phyloP scores from a whole-genome alignment of 2,888 invertebrate genomes.

The Coelopa pilipes region DNA sequence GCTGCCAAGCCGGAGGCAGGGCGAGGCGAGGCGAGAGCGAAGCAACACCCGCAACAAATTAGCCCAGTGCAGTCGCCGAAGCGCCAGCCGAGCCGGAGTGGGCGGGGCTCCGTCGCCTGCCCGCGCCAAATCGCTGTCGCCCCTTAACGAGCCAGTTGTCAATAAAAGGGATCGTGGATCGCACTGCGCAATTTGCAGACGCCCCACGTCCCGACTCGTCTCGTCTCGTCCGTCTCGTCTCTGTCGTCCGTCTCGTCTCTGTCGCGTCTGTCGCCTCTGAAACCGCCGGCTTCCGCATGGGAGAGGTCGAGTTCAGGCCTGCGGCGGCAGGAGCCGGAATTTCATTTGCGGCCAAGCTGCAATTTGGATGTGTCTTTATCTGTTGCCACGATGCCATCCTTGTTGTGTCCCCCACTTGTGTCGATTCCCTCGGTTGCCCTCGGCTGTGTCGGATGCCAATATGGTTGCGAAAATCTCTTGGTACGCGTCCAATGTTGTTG shows the following conservation, averaged over 20 bases:
- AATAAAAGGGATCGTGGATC: too few relatives aligned
- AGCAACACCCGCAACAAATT: conserved; percentile 11
- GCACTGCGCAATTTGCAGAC: neutral
- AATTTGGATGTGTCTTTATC: conserved; percentile 1
- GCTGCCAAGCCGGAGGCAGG: conserved; percentile 41
- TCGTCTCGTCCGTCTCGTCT: too few relatives aligned
- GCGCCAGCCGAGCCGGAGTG: neutral
- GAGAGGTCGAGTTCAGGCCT: neutral
- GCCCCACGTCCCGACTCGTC: neutral
- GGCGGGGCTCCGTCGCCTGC: neutral
- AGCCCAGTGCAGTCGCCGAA: conserved; percentile 4
- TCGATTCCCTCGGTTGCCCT: conserved; percentile 4
- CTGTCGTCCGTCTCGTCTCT: too few relatives aligned
- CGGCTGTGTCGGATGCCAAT: conserved; percentile 29
- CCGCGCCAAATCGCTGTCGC: neutral
- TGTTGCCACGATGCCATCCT: neutral
- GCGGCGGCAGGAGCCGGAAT: conserved; percentile 10
- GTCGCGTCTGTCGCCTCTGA: too few relatives aligned
- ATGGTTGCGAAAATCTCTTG: conserved; percentile 35
- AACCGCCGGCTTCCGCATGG: too few relatives aligned
- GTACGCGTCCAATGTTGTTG: conserved; percentile 31
- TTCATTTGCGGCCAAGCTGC: conserved; percentile 14
- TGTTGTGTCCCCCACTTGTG: neutral
- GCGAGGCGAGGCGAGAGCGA: neutral
- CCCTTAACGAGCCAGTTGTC: too few relatives aligned